These are phyloP conservation scores for Calephelis nemesis DNA, from an alignment of 1,140 invertebrate genomes.

Conservation along the genomic window DNA sequence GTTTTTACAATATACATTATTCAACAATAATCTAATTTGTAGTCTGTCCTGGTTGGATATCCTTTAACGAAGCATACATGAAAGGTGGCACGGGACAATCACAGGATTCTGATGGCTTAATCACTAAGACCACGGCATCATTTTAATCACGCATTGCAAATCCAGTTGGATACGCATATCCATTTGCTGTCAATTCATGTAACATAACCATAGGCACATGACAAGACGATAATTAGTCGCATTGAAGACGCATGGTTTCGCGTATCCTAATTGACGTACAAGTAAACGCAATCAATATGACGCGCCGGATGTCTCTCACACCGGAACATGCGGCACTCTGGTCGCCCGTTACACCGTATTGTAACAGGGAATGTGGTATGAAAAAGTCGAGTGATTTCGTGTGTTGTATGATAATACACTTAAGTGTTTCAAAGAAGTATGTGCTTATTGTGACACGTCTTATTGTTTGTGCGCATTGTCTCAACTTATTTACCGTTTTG, in stretches of 20 bases:
- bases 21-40: too few species aligned
- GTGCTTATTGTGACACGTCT: neutral
- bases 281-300: constrained; percentile 73
- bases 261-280: constrained; percentile 74
- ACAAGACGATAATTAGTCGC: constrained; percentile 69
- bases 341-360: constrained; percentile 17
- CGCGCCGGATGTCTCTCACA: constrained; percentile 52
- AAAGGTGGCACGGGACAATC: constrained; percentile 7
- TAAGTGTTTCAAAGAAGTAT: neutral
- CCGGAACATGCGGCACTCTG: constrained; percentile 31
- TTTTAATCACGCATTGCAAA: constrained; percentile 23
- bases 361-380: constrained; percentile 2
- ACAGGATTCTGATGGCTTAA: constrained; percentile 12
- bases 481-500: neutral
- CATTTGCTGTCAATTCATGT: constrained; percentile 50
- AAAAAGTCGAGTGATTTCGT: constrained; percentile 7
- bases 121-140: constrained; percentile 20
- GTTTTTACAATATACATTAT: too few species aligned
- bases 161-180: constrained; percentile 46
- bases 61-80: constrained; percentile 5
- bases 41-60: neutral
- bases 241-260: constrained; percentile 67
- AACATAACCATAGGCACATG: constrained; percentile 52
- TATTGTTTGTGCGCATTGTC: neutral
- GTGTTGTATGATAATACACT: constrained; percentile 9